These are phyloP conservation scores for Eugnorisma glareosa DNA, from an alignment of 2,888 invertebrate genomes.

Conservation along the genomic window DNA sequence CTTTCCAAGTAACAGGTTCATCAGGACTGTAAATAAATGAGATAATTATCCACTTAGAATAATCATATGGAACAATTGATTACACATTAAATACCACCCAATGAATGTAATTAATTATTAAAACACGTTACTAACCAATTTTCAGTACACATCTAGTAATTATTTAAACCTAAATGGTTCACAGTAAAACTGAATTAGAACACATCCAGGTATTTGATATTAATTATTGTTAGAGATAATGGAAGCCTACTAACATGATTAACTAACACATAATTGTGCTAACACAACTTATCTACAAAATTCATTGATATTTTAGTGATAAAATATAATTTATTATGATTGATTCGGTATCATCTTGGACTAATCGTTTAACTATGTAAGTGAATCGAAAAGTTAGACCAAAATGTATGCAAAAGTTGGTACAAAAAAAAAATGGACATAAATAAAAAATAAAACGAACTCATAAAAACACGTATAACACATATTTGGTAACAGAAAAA, in stretches of 20 bases:
- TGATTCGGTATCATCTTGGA: neutral
- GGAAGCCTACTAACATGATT: conserved; percentile 19
- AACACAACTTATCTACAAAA: conserved; percentile 13
- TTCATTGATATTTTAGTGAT: conserved; percentile 23
- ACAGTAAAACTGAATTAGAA: conserved; percentile 33
- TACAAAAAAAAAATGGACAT: too few relatives aligned
- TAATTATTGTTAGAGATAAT: conserved; percentile 58
- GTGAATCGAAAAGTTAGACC: neutral
- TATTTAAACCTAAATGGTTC: conserved; percentile 43
- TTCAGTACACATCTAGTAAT: conserved; percentile 34
- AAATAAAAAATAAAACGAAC: too few relatives aligned
- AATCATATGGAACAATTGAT: neutral
- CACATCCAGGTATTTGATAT: conserved; percentile 45
- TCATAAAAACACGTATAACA: too few relatives aligned
- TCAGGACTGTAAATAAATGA: neutral
- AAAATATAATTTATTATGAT: neutral
- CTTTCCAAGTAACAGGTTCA: neutral
- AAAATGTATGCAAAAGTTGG: neutral
- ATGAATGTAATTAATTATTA: conserved; percentile 16
- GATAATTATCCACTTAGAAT: neutral
- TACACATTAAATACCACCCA: neutral
- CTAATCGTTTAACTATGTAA: neutral
- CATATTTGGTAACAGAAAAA: too few relatives aligned
- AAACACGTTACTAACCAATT: conserved; percentile 17
- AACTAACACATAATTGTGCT: conserved; percentile 14